These are phyloP conservation scores for Acrobasis repandana DNA, from an alignment of 2,888 invertebrate species.

Conservation along the genomic window DNA sequence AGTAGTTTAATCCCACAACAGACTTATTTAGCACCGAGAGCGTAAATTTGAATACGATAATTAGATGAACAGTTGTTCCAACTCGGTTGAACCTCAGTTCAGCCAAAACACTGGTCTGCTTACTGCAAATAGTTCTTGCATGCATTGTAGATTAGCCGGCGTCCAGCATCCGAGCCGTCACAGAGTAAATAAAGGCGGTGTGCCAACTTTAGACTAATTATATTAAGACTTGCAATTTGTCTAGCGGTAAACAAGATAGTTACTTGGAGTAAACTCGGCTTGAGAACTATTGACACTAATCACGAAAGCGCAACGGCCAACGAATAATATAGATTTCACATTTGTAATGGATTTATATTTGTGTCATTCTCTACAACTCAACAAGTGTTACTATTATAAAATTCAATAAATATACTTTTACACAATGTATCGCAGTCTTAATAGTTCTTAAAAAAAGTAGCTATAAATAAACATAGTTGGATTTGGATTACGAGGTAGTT, in stretches of 20 bases:
- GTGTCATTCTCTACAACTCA: too few relatives aligned
- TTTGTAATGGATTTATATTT: too few relatives aligned
- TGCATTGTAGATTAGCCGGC: conserved; percentile 55
- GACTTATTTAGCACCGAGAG: background rate
- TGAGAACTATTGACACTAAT: too few relatives aligned
- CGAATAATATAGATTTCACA: too few relatives aligned
- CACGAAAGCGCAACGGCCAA: too few relatives aligned
- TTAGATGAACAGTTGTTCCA: background rate
- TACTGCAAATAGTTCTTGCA: conserved; percentile 57
- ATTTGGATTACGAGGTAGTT: too few relatives aligned
- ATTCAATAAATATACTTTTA: too few relatives aligned
- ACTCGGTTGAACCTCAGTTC: background rate
- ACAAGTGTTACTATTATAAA: too few relatives aligned
- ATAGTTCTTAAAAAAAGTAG: too few relatives aligned
- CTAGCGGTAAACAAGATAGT: conserved; percentile 10
- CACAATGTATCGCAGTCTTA: too few relatives aligned
- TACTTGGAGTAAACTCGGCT: background rate
- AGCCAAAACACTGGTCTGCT: conserved; percentile 39
- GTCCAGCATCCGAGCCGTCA: conserved; percentile 29
- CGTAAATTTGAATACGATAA: background rate
- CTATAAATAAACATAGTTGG: too few relatives aligned
- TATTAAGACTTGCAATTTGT: conserved; percentile 15
- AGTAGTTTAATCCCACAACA: too few relatives aligned
- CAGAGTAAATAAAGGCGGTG: conserved; percentile 33
- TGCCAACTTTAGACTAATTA: conserved; percentile 25